Evolutionary conservation across 1,140 invertebrate genomes (phyloP), one percentile per base, ranked within the genome.

Genomic region (Cydia strobilella): DNA sequence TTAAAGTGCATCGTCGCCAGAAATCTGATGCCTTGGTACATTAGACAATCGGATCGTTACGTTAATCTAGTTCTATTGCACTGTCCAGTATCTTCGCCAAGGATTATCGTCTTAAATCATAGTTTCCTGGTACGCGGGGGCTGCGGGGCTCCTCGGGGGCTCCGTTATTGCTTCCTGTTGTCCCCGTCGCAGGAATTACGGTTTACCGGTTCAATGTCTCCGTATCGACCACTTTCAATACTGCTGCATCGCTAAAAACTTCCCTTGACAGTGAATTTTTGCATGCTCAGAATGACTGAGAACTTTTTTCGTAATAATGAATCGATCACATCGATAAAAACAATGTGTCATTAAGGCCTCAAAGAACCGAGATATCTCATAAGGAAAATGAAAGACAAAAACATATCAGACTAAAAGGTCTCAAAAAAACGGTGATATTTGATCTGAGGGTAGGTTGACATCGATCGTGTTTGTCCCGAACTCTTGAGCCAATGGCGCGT

Each of bases 151-250:
- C 77, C 62, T 76, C 77, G 76, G 82, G 83, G 80, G 82, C 80
- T 77, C 86, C 84, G 88, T 92, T 92, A 92, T 93, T 93, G 89
- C 90, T 93, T 93, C 90, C 92, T 93, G 91, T 83, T 82, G 84
- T 84, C 82, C 89, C 87, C 81, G 86, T 84, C 82, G 74, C 81
- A 75, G 78, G 78, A 81, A 76, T 75, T 79, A 79, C 79, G 84
- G 80, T 77, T 78, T 82, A 80, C 72, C 39, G 69, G 74, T 63
- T 75, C 77, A 76, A 69, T 69, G 65, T 69, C 65, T 69, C 63
- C 12, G 25, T 66, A 69, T 84, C 78, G 79, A 78, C 77, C 75
- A 78, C 74, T 63, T 75, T 65, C 48, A 75, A 78, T 79, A 74
- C 48, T 76, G 72, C 73, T 73, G 73, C 72, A 69, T 79, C 76